Evolutionary conservation across 2,888 invertebrate genomes (phyloP), one percentile per base, ranked within the genome.

Genomic region (Keiferia lycopersicella): DNA sequence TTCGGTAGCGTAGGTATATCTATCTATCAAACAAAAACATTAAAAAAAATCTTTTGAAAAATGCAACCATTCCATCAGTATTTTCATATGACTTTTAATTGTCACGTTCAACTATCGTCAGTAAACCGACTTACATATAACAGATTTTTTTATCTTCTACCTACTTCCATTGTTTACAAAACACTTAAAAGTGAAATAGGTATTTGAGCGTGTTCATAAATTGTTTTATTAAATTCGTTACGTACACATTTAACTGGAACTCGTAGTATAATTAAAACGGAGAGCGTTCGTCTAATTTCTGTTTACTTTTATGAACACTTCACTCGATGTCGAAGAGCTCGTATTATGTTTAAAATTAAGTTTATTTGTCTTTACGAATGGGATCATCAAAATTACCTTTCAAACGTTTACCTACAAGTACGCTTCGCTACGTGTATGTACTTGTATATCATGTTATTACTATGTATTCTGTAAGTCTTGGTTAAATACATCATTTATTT

Each of bases 261-360:
- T 58, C 62, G 26, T n/a, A 62, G 65, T 26, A 57, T 64, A 68
- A 60, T 60, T 60, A 60, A 41, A 60, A 8, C 18, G 50, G 12
- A 34, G 38, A 50, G 22, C 38, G 67, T 77, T 76, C 72, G 68
- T 74, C 79, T 80, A 73, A 81, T 82, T 74, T 74, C 76, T 77
- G 77, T 82, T 83, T 77, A 81, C 70, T 75, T 83, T 86, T 83
- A 85, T 77, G 82, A 77, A 80, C 78, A 75, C 78, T 82, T 81
- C 80, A 73, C 73, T 69, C 74, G 72, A 65, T 69, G 72, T 75
- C 76, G 69, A 68, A 73, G 68, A 71, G 68, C 45, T 60, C 39
- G 71, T 77, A 67, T 74, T 77, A 87, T 79, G 67, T 79, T 80
- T 79, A 80, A 75, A 77, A 78, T 76, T 76, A 73, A 71, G 70